Percentiles rank a stretch among this genome's conserved stretches.
Conservation (phyloP, 1,140 invertebrate genomes). For the Hycleus cichorii region DNA sequence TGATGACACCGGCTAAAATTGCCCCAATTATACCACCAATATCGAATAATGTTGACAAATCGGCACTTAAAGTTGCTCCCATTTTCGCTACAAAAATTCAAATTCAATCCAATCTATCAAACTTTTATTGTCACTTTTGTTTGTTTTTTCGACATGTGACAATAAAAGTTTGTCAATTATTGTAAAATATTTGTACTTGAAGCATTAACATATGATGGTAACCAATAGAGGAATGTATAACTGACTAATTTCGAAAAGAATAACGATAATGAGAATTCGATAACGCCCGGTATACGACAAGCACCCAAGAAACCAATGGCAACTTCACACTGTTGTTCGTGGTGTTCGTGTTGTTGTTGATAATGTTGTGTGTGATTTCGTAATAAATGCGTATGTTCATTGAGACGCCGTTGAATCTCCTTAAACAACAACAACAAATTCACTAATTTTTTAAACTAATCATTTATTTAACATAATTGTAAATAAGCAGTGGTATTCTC, state of each 20-base stretch:
- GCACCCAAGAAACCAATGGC: conserved; percentile 76
- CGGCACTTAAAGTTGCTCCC: conserved; percentile 63
- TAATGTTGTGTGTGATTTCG: neutral
- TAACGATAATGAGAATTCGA: conserved; percentile 88
- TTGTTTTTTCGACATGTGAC: neutral
- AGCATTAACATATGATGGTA: conserved; percentile 81
- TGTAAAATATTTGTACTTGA: conserved; percentile 53
- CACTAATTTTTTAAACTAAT: too few species aligned
- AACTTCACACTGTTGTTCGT: conserved; percentile 35
- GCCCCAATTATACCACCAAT: conserved; percentile 83
- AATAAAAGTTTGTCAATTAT: neutral
- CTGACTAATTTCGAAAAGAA: conserved; percentile 98
- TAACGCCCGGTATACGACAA: conserved; percentile 81
- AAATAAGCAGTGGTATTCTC: too few species aligned
- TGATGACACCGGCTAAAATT: conserved; percentile 79
- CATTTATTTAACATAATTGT: too few species aligned
- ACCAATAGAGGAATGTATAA: conserved; percentile 96
- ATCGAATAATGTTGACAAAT: conserved; percentile 87
- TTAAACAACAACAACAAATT: conserved; percentile 24
- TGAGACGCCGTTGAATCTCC: conserved; percentile 44
- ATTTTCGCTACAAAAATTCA: conserved; percentile 54
- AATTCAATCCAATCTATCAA: conserved; percentile 10
- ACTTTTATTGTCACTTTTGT: neutral
- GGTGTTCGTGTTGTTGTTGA: too few species aligned
- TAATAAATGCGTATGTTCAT: conserved; percentile 43